A percentile compares a stretch with the other conserved stretches of the same genome.
These are phyloP conservation scores for Lepidurus apus DNA, from an alignment of 1,140 invertebrate genomes.

Conservation along the genomic window DNA sequence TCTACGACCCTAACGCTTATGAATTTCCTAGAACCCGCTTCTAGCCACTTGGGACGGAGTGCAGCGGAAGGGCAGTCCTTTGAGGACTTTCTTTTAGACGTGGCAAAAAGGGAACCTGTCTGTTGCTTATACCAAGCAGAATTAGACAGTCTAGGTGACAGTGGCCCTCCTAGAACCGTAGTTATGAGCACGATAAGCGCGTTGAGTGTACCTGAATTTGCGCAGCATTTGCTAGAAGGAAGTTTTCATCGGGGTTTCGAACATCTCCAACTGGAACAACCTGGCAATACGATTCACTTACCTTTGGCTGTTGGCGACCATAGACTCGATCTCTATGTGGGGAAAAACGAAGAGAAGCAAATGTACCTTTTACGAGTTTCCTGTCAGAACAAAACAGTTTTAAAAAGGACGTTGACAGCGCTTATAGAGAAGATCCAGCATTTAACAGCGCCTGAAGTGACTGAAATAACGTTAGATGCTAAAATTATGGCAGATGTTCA, in stretches of 20 bases:
- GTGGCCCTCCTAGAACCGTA: not conserved
- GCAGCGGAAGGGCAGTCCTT: not conserved
- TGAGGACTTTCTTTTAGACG: not conserved
- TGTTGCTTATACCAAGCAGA: not conserved
- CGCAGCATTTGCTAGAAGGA: not conserved
- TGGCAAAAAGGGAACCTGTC: not conserved
- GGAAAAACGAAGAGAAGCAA: not conserved
- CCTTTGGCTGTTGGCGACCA: not conserved
- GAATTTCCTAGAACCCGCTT: not conserved
- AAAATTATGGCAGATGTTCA: not conserved
- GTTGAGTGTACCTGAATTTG: not conserved
- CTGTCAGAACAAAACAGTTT: not conserved
- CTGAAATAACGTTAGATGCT: not conserved
- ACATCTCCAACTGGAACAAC: not conserved
- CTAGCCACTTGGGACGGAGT: not conserved
- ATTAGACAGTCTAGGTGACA: not conserved
- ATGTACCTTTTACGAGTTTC: not conserved
- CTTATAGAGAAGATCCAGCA: not conserved
- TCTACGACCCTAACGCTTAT: not conserved
- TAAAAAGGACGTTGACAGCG: not conserved
- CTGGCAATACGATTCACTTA: not conserved
- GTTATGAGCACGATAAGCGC: not conserved
- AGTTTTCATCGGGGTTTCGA: slow-evolving; percentile 3
- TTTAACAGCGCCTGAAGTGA: not conserved
- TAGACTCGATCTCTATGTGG: not conserved